Conservation (phyloP, 2,797 vertebrate species). For the Tarsius wallacei region DNA sequence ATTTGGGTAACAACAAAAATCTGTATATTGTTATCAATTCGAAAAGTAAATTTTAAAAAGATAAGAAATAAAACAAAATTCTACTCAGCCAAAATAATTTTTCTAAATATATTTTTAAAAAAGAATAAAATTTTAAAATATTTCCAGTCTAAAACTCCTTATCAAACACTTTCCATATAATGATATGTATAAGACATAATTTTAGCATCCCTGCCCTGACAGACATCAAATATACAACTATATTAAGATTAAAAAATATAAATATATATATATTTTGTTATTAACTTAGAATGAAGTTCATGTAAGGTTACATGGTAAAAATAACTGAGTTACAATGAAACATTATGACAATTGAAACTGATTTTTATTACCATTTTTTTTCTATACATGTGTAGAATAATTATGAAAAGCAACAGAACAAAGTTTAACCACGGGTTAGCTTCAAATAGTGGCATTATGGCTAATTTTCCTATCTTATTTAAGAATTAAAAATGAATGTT, state of each 20-base stretch:
- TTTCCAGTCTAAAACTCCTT: not conserved
- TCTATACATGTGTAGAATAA: not conserved
- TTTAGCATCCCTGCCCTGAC: not conserved
- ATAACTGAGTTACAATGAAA: not conserved
- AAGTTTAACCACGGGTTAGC: not conserved
- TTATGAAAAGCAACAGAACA: not conserved
- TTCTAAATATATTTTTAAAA: not conserved
- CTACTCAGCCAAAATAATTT: not conserved
- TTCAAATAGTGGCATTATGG: not conserved
- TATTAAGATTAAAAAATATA: not conserved
- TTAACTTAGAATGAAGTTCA: not conserved
- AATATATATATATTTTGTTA: not conserved
- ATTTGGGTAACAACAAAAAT: conserved; percentile 48
- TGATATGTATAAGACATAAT: not conserved
- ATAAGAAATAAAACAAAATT: conserved; percentile 39
- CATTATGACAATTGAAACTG: not conserved
- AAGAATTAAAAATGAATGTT: not conserved
- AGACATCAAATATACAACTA: conserved; percentile 8
- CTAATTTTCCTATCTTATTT: conserved; percentile 1
- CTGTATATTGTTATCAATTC: not conserved
- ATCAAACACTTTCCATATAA: not conserved
- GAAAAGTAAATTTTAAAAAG: conserved; percentile 40
- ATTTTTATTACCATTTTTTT: not conserved
- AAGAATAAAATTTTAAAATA: conserved; percentile 10
- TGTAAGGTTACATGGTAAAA: not conserved